Evolutionary conservation across 2,888 invertebrate species (phyloP).

Genomic region (Teleogryllus oceanicus): DNA sequence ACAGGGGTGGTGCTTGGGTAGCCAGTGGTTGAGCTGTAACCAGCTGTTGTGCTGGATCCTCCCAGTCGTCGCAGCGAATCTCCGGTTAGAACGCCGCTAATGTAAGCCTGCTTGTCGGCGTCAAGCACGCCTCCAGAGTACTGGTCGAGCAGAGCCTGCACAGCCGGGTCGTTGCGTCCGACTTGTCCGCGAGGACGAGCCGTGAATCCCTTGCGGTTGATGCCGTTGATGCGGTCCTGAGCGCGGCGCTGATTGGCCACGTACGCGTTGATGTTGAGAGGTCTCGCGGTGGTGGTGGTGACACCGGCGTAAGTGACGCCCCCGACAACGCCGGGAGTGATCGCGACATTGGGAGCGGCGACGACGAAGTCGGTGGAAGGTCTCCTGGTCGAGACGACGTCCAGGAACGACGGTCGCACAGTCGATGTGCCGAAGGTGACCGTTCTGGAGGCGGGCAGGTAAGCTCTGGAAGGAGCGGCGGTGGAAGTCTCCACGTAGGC

Average conservation of each 20-base stretch:
- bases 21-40: not conserved
- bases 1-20: slow-evolving; percentile 19
- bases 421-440: not conserved
- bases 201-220: not conserved
- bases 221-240: not conserved
- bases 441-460: not conserved
- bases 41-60: not conserved
- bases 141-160: not conserved
- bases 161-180: not conserved
- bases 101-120: not conserved
- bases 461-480: not conserved
- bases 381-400: not conserved
- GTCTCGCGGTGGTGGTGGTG: not conserved
- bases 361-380: not conserved
- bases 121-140: not conserved
- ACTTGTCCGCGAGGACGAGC: not conserved
- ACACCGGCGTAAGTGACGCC: not conserved
- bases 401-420: not conserved
- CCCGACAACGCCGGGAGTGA: not conserved
- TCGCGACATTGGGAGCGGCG: not conserved
- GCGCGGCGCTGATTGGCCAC: not conserved
- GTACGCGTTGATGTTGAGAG: not conserved
- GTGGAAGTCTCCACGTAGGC: not conserved
- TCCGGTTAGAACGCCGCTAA: not conserved
- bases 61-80: not conserved